Evolutionary conservation across 2,888 invertebrate genomes (phyloP), one percentile per base, ranked within the genome.

Genomic region (Tyria jacobaeae): DNA sequence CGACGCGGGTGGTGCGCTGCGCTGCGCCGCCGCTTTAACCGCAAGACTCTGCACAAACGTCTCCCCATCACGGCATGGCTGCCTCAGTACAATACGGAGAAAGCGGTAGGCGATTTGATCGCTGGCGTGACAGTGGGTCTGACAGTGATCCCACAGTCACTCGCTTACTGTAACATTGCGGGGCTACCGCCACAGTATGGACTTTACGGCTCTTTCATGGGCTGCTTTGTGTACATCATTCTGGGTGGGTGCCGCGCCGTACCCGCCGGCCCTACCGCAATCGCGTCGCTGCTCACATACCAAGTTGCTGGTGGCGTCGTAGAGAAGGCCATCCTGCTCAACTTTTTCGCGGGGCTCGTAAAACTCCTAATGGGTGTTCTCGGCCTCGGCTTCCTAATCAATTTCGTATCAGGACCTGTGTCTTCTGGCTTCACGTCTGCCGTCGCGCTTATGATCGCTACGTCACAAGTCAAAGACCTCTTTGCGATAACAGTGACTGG

Each of bases 241-340:
- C 95, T 99, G 76, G 99, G 99, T 52, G 98, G 98, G 69, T 97
- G 98, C 84, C 98, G 98, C 87, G 98, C 98, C 86, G 97, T 98
- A 65, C 98, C 98, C 0, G 95, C 98, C 76, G 98, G 99, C 14
- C 99, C 99, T 17, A 98, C 98, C 2, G 98, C 99, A 67, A 98
- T 99, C 79, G 96, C 97, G 71, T 97, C 98, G 4, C 93, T 99
- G 61, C 95, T 99, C 74, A 98, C 98, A 0, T 97, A 95, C 87
- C 97, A 97, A 91, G 95, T 96, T 35, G 95, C 97, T 0, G 94
- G 95, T 56, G 96, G 96, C 48, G 95, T 95, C 27, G 92, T 95
- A 0, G 92, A 95, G 75, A 96, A 97, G 84, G 97, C 97, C 0
- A 95, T 97, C 37, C 90, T 98, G 39, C 94, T 98, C 14, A 96